These are phyloP conservation scores for Disparrhopalites patrizii DNA, from an alignment of 2,888 invertebrate genomes.

Conservation along the genomic window DNA sequence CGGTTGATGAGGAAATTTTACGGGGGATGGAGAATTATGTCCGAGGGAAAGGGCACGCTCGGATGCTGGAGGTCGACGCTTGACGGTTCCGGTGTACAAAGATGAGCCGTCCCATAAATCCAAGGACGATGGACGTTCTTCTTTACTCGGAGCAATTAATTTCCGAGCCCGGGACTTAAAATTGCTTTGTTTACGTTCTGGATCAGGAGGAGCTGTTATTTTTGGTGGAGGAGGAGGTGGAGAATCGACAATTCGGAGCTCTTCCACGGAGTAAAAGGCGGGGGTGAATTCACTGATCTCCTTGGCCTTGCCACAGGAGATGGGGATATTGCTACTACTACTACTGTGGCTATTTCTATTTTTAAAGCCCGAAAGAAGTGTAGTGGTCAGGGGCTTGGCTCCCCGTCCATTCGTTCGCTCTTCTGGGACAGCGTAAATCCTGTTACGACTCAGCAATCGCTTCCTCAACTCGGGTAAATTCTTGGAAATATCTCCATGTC, in stretches of 20 bases:
- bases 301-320: conserved; percentile 2
- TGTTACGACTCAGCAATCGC: conserved; percentile 40
- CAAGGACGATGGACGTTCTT: conserved; percentile 23
- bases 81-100: conserved; percentile 32
- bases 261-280: too few species aligned
- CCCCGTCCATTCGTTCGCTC: conserved; percentile 10
- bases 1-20: conserved; percentile 10
- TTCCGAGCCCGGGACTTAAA: conserved; percentile 29
- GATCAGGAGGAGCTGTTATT: conserved; percentile 2
- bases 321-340: neutral
- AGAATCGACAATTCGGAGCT: too few species aligned
- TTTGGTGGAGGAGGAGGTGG: conserved; percentile 21
- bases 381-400: neutral
- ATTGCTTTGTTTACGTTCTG: conserved; percentile 30
- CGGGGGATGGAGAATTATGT: conserved; percentile 13
- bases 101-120: conserved; percentile 42
- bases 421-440: conserved; percentile 41
- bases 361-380: neutral
- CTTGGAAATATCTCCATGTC: conserved; percentile 27
- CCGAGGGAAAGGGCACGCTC: conserved; percentile 7
- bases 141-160: conserved; percentile 40
- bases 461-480: conserved; percentile 33
- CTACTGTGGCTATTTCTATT: neutral
- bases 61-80: conserved; percentile 20
- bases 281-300: neutral